A percentile compares a stretch with the other conserved stretches of the same genome.
phyloP scores from a whole-genome alignment of 2,797 vertebrate species.

The Tolypeutes matacus region DNA sequence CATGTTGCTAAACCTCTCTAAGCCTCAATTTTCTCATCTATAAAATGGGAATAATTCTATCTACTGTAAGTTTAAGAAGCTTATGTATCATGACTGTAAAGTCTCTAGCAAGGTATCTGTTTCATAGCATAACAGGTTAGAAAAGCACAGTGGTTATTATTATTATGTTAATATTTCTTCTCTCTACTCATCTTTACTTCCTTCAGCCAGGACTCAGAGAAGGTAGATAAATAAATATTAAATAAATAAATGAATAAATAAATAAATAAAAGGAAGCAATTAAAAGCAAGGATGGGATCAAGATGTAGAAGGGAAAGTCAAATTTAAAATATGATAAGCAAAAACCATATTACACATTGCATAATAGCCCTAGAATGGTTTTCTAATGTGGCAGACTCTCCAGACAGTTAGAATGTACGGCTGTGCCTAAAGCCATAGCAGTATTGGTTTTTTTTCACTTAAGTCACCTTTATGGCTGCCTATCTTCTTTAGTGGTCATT shows the following conservation, averaged over 20 bases:
- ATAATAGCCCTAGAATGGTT: background rate
- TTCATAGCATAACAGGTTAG: background rate
- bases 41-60: background rate
- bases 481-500: slow-evolving; percentile 11
- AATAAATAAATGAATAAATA: no score
- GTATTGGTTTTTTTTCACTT: background rate
- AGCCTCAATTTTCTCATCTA: background rate
- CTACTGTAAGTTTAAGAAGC: background rate
- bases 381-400: background rate
- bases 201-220: background rate
- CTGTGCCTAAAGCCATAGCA: background rate
- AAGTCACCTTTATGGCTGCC: background rate
- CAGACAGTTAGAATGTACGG: slow-evolving; percentile 3
- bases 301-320: background rate
- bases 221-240: background rate
- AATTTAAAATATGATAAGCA: background rate
- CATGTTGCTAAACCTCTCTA: background rate
- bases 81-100: background rate
- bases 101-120: background rate
- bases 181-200: background rate
- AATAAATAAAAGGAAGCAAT: background rate
- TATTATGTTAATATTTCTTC: background rate
- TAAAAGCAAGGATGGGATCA: background rate
- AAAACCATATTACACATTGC: background rate
- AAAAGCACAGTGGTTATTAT: background rate